Evolutionary conservation across 2,797 vertebrate genomes (phyloP), one percentile per base, ranked within the genome.

Genomic region (Lutra lutra): DNA sequence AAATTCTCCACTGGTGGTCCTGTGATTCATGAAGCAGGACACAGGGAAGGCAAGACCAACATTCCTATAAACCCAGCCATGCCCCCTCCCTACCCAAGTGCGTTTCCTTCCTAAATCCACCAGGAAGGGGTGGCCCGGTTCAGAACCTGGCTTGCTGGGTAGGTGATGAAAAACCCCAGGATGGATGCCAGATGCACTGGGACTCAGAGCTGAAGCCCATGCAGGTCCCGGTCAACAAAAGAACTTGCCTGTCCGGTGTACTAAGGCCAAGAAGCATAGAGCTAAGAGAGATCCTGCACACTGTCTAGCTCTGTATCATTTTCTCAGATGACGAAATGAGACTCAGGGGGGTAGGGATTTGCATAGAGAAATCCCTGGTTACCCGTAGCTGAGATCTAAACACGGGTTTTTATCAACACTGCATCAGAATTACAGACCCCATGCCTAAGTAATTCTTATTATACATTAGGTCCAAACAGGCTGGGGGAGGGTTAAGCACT

Each of bases 1-100:
- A 84, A 97, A 95, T 91, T 95, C 95, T 96, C 91, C 5, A 7
- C 90, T 95, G 95, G 97, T 97, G 96, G 95, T 97, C 96, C 79
- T 86, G 60, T 79, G 85, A 58, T 86, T 87, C 80, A 12, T 7
- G 68, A 86, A 85, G 87, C 40, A 72, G 43, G 46, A 92, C 64
- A 56, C 78, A 60, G 11, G 60, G 58, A 56, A 73, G 84, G 20
- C 21, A 91, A 27, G 90, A 38, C 27, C 56, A 73, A 51, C 95
- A 96, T 97, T 97, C 85, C 86, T 93, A 12, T 23, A 32, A 96
- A 77, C 12, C 48, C 38, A 64, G 4, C 62, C 43, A 21, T 80
- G 80, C 27, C 68, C 75, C 79, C 84, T 84, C 84, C 77, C 54
- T 40, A 73, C 13, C 32, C 87, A 87, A 77, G 73, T 17, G 25